phyloP scores from a whole-genome alignment of 2,797 vertebrate genomes.

The Hybognathus amarus region DNA sequence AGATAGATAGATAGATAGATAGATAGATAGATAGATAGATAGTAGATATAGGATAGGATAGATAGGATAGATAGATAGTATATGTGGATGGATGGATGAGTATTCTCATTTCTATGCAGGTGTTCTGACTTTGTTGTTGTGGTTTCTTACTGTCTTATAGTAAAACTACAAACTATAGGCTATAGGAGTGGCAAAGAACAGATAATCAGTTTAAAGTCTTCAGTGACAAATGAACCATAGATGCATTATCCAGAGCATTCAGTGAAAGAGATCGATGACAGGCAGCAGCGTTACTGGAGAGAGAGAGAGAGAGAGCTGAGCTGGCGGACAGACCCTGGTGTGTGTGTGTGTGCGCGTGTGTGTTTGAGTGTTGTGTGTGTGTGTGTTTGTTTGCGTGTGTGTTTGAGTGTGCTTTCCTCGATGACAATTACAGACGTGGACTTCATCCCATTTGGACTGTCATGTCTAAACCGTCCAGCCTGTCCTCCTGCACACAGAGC shows the following conservation, averaged over 20 bases:
- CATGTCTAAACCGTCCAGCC: conserved; percentile 40
- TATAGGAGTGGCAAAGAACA: not conserved
- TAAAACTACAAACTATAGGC: not conserved
- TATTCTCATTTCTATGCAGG: not conserved
- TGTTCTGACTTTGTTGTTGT: not conserved
- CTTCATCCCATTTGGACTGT: conserved; percentile 33
- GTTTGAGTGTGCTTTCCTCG: not conserved
- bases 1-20: too few species aligned
- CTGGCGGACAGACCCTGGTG: too few species aligned
- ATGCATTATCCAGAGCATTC: not conserved
- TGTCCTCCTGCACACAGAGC: conserved; percentile 44
- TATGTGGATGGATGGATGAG: too few species aligned
- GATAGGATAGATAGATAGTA: too few species aligned
- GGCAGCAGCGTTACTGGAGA: not conserved
- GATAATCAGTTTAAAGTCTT: not conserved
- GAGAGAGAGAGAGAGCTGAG: too few species aligned
- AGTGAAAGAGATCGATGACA: not conserved
- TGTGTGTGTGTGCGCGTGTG: too few species aligned
- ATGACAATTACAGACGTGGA: conserved; percentile 46
- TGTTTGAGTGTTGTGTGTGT: too few species aligned
- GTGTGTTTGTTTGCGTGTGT: too few species aligned
- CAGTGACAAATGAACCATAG: not conserved
- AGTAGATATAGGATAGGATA: too few species aligned
- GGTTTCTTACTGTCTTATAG: not conserved
- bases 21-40: too few species aligned